Percentiles rank a stretch among this genome's conserved stretches.
phyloP scores from a whole-genome alignment of 2,113 vertebrate species.

The Sceloporus tristichus region DNA sequence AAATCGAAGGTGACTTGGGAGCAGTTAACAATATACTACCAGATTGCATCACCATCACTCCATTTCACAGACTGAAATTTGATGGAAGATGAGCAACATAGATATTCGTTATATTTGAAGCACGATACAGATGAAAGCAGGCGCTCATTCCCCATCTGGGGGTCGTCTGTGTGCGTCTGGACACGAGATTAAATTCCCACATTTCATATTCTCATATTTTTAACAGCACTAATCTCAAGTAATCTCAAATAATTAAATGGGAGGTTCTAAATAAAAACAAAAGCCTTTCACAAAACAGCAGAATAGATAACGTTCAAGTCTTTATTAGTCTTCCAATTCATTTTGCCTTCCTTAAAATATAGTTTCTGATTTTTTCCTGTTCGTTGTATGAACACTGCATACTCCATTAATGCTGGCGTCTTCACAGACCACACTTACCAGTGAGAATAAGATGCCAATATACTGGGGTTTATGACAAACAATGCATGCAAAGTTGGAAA shows the following conservation, averaged over 20 bases:
- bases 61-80: background rate
- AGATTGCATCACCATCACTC: background rate
- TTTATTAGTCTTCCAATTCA: accelerated
- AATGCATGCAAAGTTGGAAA: slow-evolving; percentile 13
- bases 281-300: background rate
- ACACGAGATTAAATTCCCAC: background rate
- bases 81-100: background rate
- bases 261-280: background rate
- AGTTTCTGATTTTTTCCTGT: background rate
- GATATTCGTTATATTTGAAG: background rate
- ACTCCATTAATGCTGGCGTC: background rate
- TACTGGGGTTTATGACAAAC: background rate
- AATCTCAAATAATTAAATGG: slow-evolving; percentile 20
- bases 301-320: background rate
- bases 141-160: background rate
- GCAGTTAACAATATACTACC: background rate
- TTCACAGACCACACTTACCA: background rate
- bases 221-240: slow-evolving; percentile 10
- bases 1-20: background rate
- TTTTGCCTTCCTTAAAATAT: background rate
- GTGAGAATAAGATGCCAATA: background rate
- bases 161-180: background rate
- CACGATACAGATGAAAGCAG: accelerated
- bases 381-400: accelerated
- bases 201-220: slow-evolving; percentile 1